These are phyloP conservation scores for Cosmia pyralina DNA, from an alignment of 2,888 invertebrate genomes.

Conservation along the genomic window DNA sequence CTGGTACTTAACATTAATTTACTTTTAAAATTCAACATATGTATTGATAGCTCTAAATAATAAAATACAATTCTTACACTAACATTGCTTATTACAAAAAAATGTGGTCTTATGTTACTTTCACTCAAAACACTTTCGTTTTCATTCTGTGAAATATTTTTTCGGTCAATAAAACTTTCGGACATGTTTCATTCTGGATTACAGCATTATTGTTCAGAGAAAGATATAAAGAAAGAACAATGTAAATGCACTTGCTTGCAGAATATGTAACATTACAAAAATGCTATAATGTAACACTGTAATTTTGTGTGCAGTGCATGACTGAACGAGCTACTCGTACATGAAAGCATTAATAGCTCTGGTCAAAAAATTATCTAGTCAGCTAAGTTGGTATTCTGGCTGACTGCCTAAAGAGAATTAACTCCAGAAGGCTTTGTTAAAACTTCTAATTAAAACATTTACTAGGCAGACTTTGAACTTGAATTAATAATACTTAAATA, in stretches of 20 bases:
- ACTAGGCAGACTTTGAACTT: neutral
- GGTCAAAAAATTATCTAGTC: neutral
- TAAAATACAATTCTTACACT: conserved; percentile 9
- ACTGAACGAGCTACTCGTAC: too few relatives aligned
- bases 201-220: conserved; percentile 12
- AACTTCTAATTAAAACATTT: neutral
- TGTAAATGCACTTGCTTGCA: neutral
- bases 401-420: neutral
- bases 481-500: neutral
- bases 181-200: conserved; percentile 14
- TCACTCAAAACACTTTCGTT: conserved; percentile 67
- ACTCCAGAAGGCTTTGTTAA: neutral
- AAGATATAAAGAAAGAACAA: conserved; percentile 2
- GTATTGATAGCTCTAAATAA: neutral
- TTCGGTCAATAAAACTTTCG: conserved; percentile 54
- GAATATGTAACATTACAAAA: neutral
- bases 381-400: too few relatives aligned
- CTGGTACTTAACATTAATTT: neutral
- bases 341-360: neutral
- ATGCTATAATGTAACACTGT: neutral
- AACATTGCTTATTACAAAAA: conserved; percentile 25
- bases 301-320: neutral
- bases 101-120: conserved; percentile 52
- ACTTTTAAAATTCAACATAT: neutral
- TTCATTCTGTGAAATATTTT: conserved; percentile 52